Base-by-base conservation (phyloP, 2,113 vertebrate genomes). In the Peromyscus californicus region DNA sequence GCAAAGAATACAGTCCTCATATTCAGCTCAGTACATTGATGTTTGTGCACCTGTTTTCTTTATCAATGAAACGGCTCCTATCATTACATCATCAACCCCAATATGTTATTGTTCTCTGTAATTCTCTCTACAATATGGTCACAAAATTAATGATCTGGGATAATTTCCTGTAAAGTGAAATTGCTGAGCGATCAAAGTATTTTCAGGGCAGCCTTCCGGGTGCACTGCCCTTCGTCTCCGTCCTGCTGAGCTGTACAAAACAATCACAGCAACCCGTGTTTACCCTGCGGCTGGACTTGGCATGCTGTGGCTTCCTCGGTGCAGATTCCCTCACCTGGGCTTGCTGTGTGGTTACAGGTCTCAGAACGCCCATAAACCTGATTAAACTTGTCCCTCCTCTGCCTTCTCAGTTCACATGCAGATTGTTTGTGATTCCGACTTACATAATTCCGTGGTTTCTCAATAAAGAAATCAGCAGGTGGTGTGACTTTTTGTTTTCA, bases 381-480 rank as follows among this genome's bases (percentile, higher is more conserved):
- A 98, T 90, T 79, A 96, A 94, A 98, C 97, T 95, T 97, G 97
- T 93, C 94, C 94, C 48, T 90, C 74, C 65, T 59, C 54, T 70
- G 93, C 87, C 74, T 94, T 97, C 84, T 90, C 87, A 72, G 93
- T 98, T 96, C 74, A 21, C 86, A 93, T 87, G 96, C 4, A 65
- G 82, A 75, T 92, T 96, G 97, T 95, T 96, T 98, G 94, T 94
- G 91, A 96, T 93, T 95, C 91, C 8, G 26, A 94, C 87, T 98
- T 98, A 94, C 94, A 97, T 95, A 98, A 98, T 89, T 90, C 89
- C 83, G 76, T 51, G 89, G 83, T 98, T 97, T 97, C 97, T 94
- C 95, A 97, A 96, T 96, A 94, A 96, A 97, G 97, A 89, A 90
- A 76, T 78, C 97, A 97, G 97, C 95, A 98, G 98, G 97, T 96